Evolutionary conservation across 2,888 invertebrate species (phyloP).

Genomic region (Caenorhabditis sulstoni): DNA sequence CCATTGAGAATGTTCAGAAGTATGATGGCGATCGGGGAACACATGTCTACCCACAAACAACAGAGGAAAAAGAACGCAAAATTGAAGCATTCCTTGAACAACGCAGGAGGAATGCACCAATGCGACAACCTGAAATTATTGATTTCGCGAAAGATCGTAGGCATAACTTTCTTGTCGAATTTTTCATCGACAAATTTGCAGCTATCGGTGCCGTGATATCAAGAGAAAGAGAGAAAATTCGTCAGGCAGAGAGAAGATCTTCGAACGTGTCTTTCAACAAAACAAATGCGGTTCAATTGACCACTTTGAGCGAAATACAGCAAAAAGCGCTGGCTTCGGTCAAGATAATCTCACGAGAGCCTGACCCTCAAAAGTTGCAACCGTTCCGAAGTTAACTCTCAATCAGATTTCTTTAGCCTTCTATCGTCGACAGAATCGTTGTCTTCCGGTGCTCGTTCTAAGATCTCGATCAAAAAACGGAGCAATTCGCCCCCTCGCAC

Average conservation of each 20-base stretch:
- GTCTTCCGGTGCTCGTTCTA: constrained; percentile 65
- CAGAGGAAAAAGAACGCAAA: constrained; percentile 43
- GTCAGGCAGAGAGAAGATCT: constrained; percentile 59
- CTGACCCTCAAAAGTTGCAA: constrained; percentile 15
- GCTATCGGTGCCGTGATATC: constrained; percentile 59
- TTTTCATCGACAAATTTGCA: constrained; percentile 19
- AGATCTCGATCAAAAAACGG: constrained; percentile 66
- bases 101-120: constrained; percentile 11
- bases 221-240: constrained; percentile 58
- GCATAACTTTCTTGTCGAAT: not conserved
- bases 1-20: constrained; percentile 41
- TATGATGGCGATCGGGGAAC: constrained; percentile 64
- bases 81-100: constrained; percentile 48
- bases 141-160: constrained; percentile 45
- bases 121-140: constrained; percentile 21
- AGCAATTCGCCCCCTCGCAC: constrained; percentile 57
- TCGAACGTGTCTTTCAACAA: constrained; percentile 65
- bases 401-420: constrained; percentile 23
- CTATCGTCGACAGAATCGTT: constrained; percentile 65
- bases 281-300: constrained; percentile 33
- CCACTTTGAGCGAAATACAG: constrained; percentile 34
- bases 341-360: constrained; percentile 3
- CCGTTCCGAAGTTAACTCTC: not conserved
- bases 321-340: constrained; percentile 35
- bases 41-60: constrained; percentile 53